These are phyloP conservation scores for Gasterosteus nipponicus DNA, from an alignment of 2,113 vertebrate species.

Conservation along the genomic window DNA sequence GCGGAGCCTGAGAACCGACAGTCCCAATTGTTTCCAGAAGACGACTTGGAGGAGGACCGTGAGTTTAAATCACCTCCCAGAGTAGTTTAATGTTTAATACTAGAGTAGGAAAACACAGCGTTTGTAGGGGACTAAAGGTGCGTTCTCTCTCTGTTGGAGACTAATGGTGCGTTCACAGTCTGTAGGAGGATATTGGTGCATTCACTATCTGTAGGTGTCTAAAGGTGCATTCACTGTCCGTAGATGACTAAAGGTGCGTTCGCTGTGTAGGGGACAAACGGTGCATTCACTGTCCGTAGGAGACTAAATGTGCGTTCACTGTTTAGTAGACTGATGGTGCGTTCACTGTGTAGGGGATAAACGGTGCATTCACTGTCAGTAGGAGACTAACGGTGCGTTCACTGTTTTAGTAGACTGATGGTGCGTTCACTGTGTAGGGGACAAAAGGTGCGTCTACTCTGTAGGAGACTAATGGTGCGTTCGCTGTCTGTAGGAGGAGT, in stretches of 20 bases:
- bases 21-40: constrained; percentile 66
- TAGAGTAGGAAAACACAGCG: not conserved
- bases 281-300: too few species aligned
- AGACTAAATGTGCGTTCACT: too few species aligned
- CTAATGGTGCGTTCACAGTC: not conserved
- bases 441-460: not conserved
- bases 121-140: not conserved
- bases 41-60: constrained; percentile 93
- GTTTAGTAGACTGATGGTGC: too few species aligned
- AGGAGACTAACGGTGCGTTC: too few species aligned
- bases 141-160: not conserved
- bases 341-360: too few species aligned
- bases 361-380: too few species aligned
- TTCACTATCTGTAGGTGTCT: not conserved
- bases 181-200: too few species aligned
- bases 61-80: constrained; percentile 68
- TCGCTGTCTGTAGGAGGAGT: constrained; percentile 85
- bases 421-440: too few species aligned
- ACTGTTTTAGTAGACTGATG: too few species aligned
- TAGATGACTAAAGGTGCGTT: constrained; percentile 62
- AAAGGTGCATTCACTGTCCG: not conserved
- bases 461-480: not conserved
- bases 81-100: too few species aligned
- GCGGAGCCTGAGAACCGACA: constrained; percentile 63
- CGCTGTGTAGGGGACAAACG: too few species aligned